Evolutionary conservation across 1,140 invertebrate species (phyloP).

Genomic region (Eufriesea mexicana): DNA sequence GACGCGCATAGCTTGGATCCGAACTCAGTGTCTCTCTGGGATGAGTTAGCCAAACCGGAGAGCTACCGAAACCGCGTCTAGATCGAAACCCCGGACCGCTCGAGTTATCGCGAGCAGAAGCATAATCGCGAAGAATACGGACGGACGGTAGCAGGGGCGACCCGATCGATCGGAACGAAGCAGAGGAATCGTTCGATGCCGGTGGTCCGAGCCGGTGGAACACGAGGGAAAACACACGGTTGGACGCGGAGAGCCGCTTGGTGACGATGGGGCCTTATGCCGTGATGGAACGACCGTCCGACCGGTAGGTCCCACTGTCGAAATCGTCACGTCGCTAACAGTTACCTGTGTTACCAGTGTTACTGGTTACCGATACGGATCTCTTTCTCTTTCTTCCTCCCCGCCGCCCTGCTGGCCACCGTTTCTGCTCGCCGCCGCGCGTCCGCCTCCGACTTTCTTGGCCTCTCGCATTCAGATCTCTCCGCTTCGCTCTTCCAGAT

Average conservation of each 20-base stretch:
- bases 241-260: constrained; percentile 15
- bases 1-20: constrained; percentile 1
- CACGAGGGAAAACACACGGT: constrained; percentile 57
- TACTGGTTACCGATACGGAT: constrained; percentile 70
- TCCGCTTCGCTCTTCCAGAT: constrained; percentile 54
- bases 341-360: constrained; percentile 71
- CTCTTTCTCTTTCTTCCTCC: constrained; percentile 41
- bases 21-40: background rate
- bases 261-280: constrained; percentile 65
- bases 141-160: background rate
- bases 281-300: constrained; percentile 57
- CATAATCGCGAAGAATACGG: too few species aligned
- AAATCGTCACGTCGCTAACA: constrained; percentile 72
- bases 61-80: background rate
- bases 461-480: constrained; percentile 50
- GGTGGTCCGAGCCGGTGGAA: constrained; percentile 19
- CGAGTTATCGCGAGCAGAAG: too few species aligned
- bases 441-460: constrained; percentile 41
- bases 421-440: constrained; percentile 28
- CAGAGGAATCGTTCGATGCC: constrained; percentile 44
- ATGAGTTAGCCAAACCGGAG: background rate
- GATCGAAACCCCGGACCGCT: background rate
- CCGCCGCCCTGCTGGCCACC: background rate
- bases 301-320: constrained; percentile 66
- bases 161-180: constrained; percentile 36